phyloP scores from a whole-genome alignment of 2,113 vertebrate genomes.

The Salvelinus alpinus region DNA sequence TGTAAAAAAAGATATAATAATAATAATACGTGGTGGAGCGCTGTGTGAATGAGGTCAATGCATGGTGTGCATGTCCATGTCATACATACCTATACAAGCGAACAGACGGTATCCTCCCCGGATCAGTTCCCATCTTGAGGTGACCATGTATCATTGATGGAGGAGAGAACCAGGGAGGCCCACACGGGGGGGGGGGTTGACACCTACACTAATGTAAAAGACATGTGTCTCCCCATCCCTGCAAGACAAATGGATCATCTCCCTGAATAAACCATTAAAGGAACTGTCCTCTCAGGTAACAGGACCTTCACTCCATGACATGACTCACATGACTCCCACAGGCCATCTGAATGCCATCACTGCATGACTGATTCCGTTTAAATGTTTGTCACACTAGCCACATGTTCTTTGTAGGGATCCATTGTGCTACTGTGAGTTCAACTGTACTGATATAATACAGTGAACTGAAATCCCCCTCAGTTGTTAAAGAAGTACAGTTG shows the following conservation, averaged over 20 bases:
- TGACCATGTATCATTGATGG: conserved; percentile 21
- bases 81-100: background rate
- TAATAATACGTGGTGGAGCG: too few relatives aligned
- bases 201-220: too few relatives aligned
- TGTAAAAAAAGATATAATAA: too few relatives aligned
- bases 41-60: background rate
- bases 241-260: conserved; percentile 5
- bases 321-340: background rate
- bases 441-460: background rate
- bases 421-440: background rate
- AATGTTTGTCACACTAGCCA: background rate
- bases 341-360: conserved; percentile 21
- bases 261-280: conserved; percentile 72
- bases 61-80: too few relatives aligned
- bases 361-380: conserved; percentile 27
- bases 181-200: too few relatives aligned
- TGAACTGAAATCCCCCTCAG: too few relatives aligned
- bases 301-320: conserved; percentile 44
- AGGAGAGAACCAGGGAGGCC: background rate
- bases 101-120: background rate
- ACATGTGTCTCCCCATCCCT: too few relatives aligned
- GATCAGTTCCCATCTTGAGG: background rate
- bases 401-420: background rate
- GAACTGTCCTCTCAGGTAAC: conserved; percentile 69
- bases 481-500: too few relatives aligned